Evolutionary conservation across 2,888 invertebrate species (phyloP).

Genomic region (Chrysolina americana): DNA sequence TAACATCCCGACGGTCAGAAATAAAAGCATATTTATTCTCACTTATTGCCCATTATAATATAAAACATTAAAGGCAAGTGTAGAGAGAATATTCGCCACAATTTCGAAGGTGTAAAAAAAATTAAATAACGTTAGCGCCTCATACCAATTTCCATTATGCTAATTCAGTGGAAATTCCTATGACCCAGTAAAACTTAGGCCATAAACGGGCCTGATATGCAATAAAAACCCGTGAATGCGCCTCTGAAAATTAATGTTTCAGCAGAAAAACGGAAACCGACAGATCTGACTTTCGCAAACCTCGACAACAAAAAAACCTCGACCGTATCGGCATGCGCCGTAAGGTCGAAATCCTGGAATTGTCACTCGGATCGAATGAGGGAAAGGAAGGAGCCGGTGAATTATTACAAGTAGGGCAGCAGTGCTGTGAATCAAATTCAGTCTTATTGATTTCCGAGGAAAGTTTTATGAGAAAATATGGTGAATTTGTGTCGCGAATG

Average conservation of each 20-base stretch:
- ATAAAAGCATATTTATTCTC: too few species aligned
- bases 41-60: too few species aligned
- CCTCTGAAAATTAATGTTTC: constrained; percentile 37
- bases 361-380: background rate
- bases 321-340: background rate
- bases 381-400: constrained; percentile 40
- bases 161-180: constrained; percentile 30
- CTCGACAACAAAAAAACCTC: constrained; percentile 15
- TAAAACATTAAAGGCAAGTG: too few species aligned
- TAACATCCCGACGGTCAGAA: too few species aligned
- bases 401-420: constrained; percentile 54
- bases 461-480: constrained; percentile 57
- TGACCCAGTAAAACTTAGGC: constrained; percentile 39
- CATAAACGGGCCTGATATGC: constrained; percentile 35
- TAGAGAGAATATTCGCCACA: too few species aligned
- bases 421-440: constrained; percentile 54
- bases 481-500: constrained; percentile 45
- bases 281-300: constrained; percentile 22
- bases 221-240: constrained; percentile 41
- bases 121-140: background rate
- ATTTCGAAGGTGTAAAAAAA: background rate
- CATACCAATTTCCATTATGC: constrained; percentile 3
- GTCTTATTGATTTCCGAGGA: constrained; percentile 54
- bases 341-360: constrained; percentile 5
- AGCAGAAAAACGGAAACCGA: constrained; percentile 31